Base-by-base conservation (phyloP, 2,888 invertebrate genomes). In the Eilema sororculum region DNA sequence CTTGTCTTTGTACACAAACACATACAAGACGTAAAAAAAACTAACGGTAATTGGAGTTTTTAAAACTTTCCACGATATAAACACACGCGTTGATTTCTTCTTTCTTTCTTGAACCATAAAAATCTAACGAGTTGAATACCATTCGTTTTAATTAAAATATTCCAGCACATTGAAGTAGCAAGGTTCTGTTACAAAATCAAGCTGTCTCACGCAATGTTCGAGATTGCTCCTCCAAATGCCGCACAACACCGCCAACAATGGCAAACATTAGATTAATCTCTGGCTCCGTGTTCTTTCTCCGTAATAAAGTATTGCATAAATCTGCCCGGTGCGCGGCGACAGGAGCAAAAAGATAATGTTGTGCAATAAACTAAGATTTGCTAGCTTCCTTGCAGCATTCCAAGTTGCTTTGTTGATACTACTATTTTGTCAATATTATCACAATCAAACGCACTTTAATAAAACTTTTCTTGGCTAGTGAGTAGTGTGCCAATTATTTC, bases 301-400 rank as follows among this genome's bases (percentile, higher is more conserved):
- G 63, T 65, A 75, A 68, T 67, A 75, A 67, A 75, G 72, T 72
- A 78, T 80, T 78, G 75, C 67, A 80, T 69, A 70, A 78, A 75
- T 78, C 78, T 75, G 56, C 67, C 30, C 63, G 60, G 41, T 59
- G 56, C 65, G 30, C 63, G 58, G 33, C 46, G 59, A 28, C 59
- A 20, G 46, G 30, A 67, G 69, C 80, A 78, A 80, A 80, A 78
- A 70, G 62, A 52, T 75, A 71, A 80, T 80, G 80, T 59, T 70
- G 69, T 67, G 75, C 65, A 63, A 80, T 78, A 78, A 78, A 78
- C 58, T 28, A 24, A 69, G 66, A 69, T 68, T 74, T 72, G 62
- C 56, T 37, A 37, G 65, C 64, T 59, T 65, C 52, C 24, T 41
- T 30, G 61, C 68, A 52, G 41, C 65, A 37, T 62, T 58, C 58